Base-by-base conservation (phyloP, 2,888 invertebrate genomes). In the Gastrophysa polygoni region DNA sequence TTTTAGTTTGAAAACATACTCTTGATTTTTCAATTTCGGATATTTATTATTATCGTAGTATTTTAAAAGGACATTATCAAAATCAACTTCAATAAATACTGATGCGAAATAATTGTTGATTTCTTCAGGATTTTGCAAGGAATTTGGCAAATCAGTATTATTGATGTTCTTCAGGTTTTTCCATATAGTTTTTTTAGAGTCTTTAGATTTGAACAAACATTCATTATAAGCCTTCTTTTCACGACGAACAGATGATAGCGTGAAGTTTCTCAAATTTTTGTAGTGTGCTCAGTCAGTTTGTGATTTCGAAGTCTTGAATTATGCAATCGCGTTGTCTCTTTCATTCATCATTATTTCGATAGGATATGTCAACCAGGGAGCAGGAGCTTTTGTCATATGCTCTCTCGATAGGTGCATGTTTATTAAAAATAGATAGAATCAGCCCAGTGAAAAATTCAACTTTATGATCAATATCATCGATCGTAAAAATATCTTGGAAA, bases 361-460 rank as follows among this genome's bases (percentile, higher is more conserved):
- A 28, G 43, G 43, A 58, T 44, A 47, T 14, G 29, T 59, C 18
- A 59, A 51, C 59, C 59, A 51, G 24, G 52, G 52, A 18, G 51
- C 59, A 32, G 34, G 20, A 5, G 59, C 20, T n/a, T n/a, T n/a
- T n/a, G n/a, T n/a, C n/a, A n/a, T n/a, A n/a, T n/a, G 44, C 32
- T 43, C 43, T 51, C 3, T 43, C 38, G 21, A 38, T 51, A 43
- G 58, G 51, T 17, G 24, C 58, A 50, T 58, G 58, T 46, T 49
- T 58, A 46, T 50, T 34, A 46, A 58, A 58, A 43, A 58, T 17
- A 32, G 32, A 32, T 32, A 50, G 50, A 50, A 50, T 50, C 8
- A 50, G 50, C 16, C 50, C 29, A 14, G 50, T 50, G 18, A 50
- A 50, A 32, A 32, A n/a, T n/a, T 24, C 24, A 24, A 24, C 24